A percentile compares a stretch with the other conserved stretches of the same genome.
These are phyloP conservation scores for Hemicentrotus pulcherrimus DNA, from an alignment of 35 echinoderm and acorn worm species.

Conservation along the genomic window DNA sequence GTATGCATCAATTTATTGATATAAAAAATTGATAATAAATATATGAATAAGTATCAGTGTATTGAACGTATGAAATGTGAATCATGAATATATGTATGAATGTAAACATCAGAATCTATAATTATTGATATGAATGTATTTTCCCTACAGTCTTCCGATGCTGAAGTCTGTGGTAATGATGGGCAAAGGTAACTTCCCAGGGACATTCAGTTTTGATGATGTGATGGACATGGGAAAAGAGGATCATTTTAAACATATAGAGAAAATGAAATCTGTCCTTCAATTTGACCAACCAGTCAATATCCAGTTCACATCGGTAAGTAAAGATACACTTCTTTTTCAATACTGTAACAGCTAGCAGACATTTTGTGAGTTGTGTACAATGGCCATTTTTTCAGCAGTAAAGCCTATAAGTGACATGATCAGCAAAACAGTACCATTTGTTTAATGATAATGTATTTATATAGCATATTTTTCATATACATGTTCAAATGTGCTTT, in stretches of 20 bases:
- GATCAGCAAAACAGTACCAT: too few species aligned
- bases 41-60: too few species aligned
- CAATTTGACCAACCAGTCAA: conserved; percentile 70
- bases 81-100: too few species aligned
- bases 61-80: too few species aligned
- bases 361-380: neutral
- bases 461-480: too few species aligned
- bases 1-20: too few species aligned
- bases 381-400: neutral
- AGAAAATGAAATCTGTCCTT: neutral
- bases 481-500: too few species aligned
- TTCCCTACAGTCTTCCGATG: conserved; percentile 11
- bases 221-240: conserved; percentile 38
- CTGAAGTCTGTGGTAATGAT: conserved; percentile 58
- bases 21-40: too few species aligned
- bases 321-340: neutral
- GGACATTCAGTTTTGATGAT: conserved; percentile 56
- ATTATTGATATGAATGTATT: neutral
- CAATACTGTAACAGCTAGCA: neutral
- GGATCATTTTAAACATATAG: neutral
- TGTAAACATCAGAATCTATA: too few species aligned
- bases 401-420: too few species aligned
- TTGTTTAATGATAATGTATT: too few species aligned
- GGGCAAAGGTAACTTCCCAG: conserved; percentile 55
- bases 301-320: conserved; percentile 65